Evolutionary conservation across 2,888 invertebrate species (phyloP).

Genomic region (Caenorhabditis panamensis): DNA sequence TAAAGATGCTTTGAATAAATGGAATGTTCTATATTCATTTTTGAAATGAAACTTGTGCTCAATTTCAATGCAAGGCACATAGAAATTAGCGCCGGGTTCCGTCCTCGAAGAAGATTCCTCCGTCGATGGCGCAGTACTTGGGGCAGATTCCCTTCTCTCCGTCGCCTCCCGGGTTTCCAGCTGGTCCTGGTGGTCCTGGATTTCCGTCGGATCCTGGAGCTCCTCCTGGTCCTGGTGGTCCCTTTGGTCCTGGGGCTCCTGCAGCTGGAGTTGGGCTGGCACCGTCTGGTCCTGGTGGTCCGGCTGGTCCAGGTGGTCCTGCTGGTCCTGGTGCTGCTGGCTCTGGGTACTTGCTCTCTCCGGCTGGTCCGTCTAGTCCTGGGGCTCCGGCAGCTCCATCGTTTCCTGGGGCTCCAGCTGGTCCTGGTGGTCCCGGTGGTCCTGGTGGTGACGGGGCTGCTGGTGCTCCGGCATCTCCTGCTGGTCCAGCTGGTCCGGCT

Average conservation of each 20-base stretch:
- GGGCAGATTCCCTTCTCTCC: constrained; percentile 53
- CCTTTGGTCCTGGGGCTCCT: constrained; percentile 62
- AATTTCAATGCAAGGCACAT: background rate
- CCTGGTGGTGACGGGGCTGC: constrained; percentile 70
- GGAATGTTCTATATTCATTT: constrained; percentile 49
- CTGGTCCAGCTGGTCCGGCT: constrained; percentile 62
- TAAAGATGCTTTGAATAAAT: too few species aligned
- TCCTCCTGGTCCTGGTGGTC: constrained; percentile 64
- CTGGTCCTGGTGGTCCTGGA: constrained; percentile 61
- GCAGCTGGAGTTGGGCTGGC: constrained; percentile 54
- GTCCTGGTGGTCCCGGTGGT: constrained; percentile 67
- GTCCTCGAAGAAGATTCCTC: constrained; percentile 70
- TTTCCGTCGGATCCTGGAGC: constrained; percentile 62
- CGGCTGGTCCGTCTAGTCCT: constrained; percentile 57
- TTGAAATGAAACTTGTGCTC: constrained; percentile 27
- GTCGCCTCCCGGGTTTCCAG: constrained; percentile 56
- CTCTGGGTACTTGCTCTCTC: constrained; percentile 54
- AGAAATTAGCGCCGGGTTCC: constrained; percentile 62
- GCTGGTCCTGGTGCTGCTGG: constrained; percentile 59
- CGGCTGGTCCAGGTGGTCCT: constrained; percentile 62
- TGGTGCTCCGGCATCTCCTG: constrained; percentile 55
- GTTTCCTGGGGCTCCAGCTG: constrained; percentile 61
- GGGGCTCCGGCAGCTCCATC: constrained; percentile 54
- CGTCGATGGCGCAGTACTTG: constrained; percentile 68
- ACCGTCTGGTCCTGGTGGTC: constrained; percentile 63